These are phyloP conservation scores for Listrodromus nycthemerus DNA, from an alignment of 2,888 invertebrate genomes.

Conservation along the genomic window DNA sequence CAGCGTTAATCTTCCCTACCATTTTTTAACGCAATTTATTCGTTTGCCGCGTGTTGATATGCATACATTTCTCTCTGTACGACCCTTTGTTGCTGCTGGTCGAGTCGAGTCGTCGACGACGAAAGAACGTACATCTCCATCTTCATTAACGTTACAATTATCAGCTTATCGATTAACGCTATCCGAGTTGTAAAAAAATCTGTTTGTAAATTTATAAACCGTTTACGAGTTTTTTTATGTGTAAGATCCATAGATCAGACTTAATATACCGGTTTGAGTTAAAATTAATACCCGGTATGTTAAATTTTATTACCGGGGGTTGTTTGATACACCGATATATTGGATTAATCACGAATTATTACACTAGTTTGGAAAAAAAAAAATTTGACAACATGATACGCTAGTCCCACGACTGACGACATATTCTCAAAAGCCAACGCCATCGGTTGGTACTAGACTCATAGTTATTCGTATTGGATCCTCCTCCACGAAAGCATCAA, in stretches of 20 bases:
- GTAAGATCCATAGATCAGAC: neutral
- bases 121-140: neutral
- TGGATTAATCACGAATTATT: neutral
- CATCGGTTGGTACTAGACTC: no score
- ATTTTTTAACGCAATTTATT: constrained; percentile 43
- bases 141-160: neutral
- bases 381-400: neutral
- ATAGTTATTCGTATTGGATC: no score
- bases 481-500: no score
- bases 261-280: neutral
- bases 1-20: constrained; percentile 3
- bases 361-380: neutral
- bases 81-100: neutral
- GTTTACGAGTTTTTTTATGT: neutral
- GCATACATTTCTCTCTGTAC: neutral
- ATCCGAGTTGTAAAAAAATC: neutral
- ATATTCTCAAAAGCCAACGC: no score
- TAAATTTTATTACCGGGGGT: neutral
- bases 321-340: neutral
- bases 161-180: neutral
- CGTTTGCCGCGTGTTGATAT: neutral
- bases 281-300: neutral
- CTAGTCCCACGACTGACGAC: no score
- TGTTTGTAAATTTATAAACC: neutral
- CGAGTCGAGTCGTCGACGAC: constrained; percentile 1